Evolutionary conservation across 2,797 vertebrate species (phyloP).

Genomic region (Dicrostonyx torquatus): DNA sequence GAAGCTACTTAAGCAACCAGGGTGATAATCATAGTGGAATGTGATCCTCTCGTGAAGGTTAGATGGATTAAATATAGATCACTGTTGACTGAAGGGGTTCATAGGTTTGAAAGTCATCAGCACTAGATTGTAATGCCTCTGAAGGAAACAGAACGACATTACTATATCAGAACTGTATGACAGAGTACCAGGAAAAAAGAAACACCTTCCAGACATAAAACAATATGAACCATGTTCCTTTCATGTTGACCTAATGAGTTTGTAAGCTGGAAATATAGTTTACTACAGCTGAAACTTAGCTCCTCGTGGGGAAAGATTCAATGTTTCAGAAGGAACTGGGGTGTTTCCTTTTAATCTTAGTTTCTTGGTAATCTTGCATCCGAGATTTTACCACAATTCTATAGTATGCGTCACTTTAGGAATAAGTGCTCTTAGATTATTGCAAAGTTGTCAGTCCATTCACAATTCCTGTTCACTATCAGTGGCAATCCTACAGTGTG

Average conservation of each 20-base stretch:
- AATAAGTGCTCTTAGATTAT: constrained; percentile 26
- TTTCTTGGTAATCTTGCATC: not conserved
- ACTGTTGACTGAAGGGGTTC: not conserved
- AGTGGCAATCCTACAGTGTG: not conserved
- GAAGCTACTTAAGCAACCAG: not conserved
- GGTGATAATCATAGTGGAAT: not conserved
- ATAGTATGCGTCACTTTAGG: not conserved
- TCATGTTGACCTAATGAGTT: not conserved
- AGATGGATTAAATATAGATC: not conserved
- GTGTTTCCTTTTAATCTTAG: not conserved
- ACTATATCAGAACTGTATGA: not conserved
- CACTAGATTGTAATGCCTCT: not conserved
- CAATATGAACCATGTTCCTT: not conserved
- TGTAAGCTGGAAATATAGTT: not conserved
- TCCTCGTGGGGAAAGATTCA: not conserved
- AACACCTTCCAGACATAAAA: not conserved
- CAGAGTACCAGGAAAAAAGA: not conserved
- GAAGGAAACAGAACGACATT: not conserved
- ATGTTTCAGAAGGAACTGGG: not conserved
- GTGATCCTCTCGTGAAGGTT: not conserved
- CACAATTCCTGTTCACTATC: not conserved
- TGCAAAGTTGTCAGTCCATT: not conserved
- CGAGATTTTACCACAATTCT: not conserved
- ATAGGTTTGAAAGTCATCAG: not conserved
- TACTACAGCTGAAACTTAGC: not conserved